phyloP scores from a whole-genome alignment of 2,113 vertebrate genomes.

The Galeopterus variegatus region DNA sequence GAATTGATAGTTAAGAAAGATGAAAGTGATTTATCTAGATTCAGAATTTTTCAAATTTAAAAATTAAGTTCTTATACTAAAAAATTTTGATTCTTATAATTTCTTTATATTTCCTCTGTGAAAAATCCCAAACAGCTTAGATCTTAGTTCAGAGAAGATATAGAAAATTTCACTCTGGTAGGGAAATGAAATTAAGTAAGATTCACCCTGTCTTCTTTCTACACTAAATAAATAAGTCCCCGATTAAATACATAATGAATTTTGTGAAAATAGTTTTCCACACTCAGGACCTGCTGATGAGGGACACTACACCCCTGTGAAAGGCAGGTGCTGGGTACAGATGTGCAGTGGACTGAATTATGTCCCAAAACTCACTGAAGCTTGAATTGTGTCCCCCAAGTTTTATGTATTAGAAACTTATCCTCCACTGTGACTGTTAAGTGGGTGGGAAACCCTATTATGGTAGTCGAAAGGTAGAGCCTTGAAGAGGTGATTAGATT shows the following conservation, averaged over 20 bases:
- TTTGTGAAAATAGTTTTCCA: background rate
- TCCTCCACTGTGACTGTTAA: no score
- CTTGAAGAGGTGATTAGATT: no score
- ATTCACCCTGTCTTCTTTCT: background rate
- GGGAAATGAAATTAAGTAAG: background rate
- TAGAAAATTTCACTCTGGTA: background rate
- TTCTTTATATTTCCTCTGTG: conserved; percentile 26
- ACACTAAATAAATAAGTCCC: background rate
- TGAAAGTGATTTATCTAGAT: background rate
- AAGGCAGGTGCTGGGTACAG: background rate
- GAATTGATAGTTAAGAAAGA: background rate
- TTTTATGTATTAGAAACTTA: no score
- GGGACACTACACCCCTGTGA: background rate
- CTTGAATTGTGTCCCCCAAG: no score
- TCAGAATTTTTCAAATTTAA: conserved; percentile 11
- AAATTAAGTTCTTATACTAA: conserved; percentile 1
- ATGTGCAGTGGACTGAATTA: no score
- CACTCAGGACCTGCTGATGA: background rate
- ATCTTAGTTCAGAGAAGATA: background rate
- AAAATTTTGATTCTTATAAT: background rate
- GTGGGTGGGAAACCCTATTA: no score
- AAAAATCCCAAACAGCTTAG: conserved; percentile 25
- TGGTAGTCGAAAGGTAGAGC: no score
- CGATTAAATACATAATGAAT: background rate
- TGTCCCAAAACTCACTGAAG: no score